These are phyloP conservation scores for Onychomys leucogaster DNA, from an alignment of 2,797 vertebrate genomes.

Conservation along the genomic window DNA sequence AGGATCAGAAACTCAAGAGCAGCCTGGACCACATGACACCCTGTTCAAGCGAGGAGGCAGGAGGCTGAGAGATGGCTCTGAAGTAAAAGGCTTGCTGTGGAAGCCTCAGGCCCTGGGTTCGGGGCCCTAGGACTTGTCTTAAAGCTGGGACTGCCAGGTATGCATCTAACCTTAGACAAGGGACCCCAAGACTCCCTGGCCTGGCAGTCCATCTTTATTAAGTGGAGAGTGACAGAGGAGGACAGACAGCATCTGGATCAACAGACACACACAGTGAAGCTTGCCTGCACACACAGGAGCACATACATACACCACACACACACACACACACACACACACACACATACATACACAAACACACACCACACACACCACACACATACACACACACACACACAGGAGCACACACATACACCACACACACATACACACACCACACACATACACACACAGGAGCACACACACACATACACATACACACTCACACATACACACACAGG, in stretches of 20 bases:
- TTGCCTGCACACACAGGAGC: no score
- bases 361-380: not conserved
- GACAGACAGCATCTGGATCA: not conserved
- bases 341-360: not conserved
- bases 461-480: not conserved
- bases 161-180: not conserved
- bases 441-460: fast-evolving
- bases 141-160: not conserved
- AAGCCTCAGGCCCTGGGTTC: not conserved
- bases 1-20: not conserved
- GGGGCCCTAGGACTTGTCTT: not conserved
- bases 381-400: not conserved
- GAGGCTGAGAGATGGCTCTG: not conserved
- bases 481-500: not conserved
- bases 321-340: not conserved
- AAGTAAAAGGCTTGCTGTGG: not conserved
- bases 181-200: not conserved
- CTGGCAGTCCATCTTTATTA: no score
- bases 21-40: not conserved
- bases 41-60: not conserved
- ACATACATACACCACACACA: not conserved
- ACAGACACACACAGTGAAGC: no score
- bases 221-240: not conserved
- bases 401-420: no score
- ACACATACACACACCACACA: not conserved